phyloP scores from a whole-genome alignment of 2,113 vertebrate genomes.

The Mastomys coucha region DNA sequence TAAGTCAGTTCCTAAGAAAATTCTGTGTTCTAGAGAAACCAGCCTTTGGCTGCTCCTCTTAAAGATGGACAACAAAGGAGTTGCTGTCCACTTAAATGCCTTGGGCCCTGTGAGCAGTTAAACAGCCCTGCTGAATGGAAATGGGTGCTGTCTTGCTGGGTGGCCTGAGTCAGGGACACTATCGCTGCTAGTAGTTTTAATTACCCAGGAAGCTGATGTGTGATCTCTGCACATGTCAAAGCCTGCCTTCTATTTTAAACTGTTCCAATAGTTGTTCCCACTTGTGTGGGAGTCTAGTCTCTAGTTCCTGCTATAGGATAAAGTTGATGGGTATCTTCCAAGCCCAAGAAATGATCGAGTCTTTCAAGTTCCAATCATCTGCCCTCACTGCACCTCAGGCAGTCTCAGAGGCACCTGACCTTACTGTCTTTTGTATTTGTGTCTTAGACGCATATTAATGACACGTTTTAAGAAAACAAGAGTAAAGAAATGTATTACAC shows the following conservation, averaged over 20 bases:
- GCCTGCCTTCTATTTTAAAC: not conserved
- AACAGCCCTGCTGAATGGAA: not conserved
- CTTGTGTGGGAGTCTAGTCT: not conserved
- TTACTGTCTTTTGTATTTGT: not conserved
- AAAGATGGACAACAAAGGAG: not conserved
- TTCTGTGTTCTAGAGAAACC: not conserved
- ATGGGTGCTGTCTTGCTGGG: too few species aligned
- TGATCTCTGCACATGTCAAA: not conserved
- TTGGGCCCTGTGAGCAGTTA: not conserved
- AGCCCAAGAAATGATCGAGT: not conserved
- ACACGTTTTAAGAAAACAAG: constrained; percentile 28
- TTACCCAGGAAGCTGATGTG: not conserved
- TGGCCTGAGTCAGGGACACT: not conserved
- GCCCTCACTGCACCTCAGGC: not conserved
- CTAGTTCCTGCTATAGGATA: not conserved
- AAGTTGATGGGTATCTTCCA: not conserved
- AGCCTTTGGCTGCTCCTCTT: not conserved
- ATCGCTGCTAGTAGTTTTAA: not conserved
- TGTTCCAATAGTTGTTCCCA: not conserved
- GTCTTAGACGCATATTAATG: not conserved
- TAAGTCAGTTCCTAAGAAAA: not conserved
- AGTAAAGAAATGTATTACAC: too few species aligned
- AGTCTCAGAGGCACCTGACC: not conserved
- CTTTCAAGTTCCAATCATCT: not conserved
- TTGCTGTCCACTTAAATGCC: not conserved